Base-by-base conservation (phyloP, 2,113 vertebrate species). In the Panthera leo region DNA sequence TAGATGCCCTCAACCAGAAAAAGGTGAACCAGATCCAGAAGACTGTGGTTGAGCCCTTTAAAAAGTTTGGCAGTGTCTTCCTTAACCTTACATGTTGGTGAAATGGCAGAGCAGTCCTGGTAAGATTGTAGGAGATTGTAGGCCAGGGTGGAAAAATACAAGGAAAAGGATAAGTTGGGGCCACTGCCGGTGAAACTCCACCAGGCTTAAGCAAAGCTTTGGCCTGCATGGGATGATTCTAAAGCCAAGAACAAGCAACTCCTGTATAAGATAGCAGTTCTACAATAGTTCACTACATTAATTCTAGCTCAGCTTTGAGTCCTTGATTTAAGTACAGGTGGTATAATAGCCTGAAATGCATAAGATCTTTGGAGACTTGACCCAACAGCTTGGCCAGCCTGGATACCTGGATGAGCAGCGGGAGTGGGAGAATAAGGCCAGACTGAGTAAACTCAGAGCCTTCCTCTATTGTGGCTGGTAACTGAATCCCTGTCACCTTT, bases 21-120 rank as follows among this genome's bases (percentile, higher is more conserved):
- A 99, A 99, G 99, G 99, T 99, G 97, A 99, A 99, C 98, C 99
- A 99, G 98, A 99, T 99, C 96, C 99, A 99, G 97, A 99, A 99
- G 98, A 99, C 99, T 0, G 99, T 99, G 61, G 99, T 99, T 45
- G 99, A 99, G 79, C 99, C 99, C 80, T 97, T 99, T 89, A 99
- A 99, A 98, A 99, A 99, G 98, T 99, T 99, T 98, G 99, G 99
- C 76, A 99, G 99, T 0, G 99, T 99, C 11, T 99, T 99, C 97
- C 99, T 99, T 19, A 99, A 99, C 92, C 99, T 99, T 85, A 99
- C 98, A 98, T 99, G 99, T 99, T 99, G 0, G 99, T 99, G 97
- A 99, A 99, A 96, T 97, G 99, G 4, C 97, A 99, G 99, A 99
- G 53, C 99, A 99, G 89, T 98, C 98, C 0, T 98, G 99, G 19